Evolutionary conservation across 1,140 invertebrate genomes (phyloP), one percentile per base, ranked within the genome.

Genomic region (Nasonia giraulti): DNA sequence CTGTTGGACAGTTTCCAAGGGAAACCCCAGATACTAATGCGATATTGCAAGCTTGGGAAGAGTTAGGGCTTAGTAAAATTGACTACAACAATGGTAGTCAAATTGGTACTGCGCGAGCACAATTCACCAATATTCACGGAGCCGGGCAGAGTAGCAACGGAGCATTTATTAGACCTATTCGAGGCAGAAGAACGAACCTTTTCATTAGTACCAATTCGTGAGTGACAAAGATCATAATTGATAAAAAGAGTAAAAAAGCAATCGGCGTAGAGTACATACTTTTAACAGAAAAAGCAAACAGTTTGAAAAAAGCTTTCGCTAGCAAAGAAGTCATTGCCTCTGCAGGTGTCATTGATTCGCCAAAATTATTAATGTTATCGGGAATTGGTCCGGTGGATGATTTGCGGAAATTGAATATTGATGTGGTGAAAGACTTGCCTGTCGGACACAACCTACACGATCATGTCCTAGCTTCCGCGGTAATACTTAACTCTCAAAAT

Each of bases 351-450:
- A 94, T 97, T 71, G 96, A 96, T 78, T 95, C 96, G 8, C 95
- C 96, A 2, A 96, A 97, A 88, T 88, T 97, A 7, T 91, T 97
- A 17, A 95, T 96, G 95, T 90, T 96, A 8, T 96, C 96, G 0
- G 95, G 95, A 82, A 90, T 95, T n/a, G 95, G 95, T 17, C 95
- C 95, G 0, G 89, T 87, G 75, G 91, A 94, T 4, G 93, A 96
- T 86, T 89, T 96, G 1, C 69, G 87, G 17, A 87, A 92, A 37
- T 82, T 93, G 20, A 91, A 92, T 17, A 91, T 93, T n/a, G 86
- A 88, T 1, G 88, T 92, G 0, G 87, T 93, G 4, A 78, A 88
- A 40, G 93, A 95, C 88, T 89, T 95, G 6, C 94, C 94, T 0
- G 95, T 96, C 1, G 95, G 95, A 1, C 88, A 94, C 50, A 95